These are phyloP conservation scores for Schizaphis graminum DNA, from an alignment of 2,888 invertebrate species.

Conservation along the genomic window DNA sequence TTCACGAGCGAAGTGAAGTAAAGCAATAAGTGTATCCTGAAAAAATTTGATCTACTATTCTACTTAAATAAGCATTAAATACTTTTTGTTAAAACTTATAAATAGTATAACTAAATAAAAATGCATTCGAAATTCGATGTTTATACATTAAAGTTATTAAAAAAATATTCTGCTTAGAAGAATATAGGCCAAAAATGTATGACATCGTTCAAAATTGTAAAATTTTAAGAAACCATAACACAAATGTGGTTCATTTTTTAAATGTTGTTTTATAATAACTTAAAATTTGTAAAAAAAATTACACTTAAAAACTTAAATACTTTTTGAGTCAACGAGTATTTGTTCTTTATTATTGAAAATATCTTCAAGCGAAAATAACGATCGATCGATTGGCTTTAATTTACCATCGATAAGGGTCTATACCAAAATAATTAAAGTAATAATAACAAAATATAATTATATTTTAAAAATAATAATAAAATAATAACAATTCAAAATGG, in stretches of 20 bases:
- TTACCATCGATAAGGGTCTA: too few relatives aligned
- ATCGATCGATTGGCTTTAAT: too few relatives aligned
- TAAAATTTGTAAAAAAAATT: background rate
- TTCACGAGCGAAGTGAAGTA: background rate
- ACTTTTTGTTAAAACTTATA: background rate
- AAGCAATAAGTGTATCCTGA: background rate
- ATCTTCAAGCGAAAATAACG: too few relatives aligned
- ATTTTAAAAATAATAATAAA: too few relatives aligned
- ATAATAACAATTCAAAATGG: too few relatives aligned
- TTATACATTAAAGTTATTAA: background rate
- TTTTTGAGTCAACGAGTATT: too few relatives aligned
- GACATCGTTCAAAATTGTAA: background rate
- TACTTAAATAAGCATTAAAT: background rate
- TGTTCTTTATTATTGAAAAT: too few relatives aligned
- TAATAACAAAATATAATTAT: too few relatives aligned
- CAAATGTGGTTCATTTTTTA: background rate
- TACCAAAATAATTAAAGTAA: too few relatives aligned
- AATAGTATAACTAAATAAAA: background rate
- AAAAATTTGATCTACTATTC: background rate
- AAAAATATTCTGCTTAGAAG: background rate
- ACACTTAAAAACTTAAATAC: background rate
- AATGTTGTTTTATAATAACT: background rate
- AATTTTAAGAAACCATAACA: background rate
- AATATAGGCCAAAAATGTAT: background rate
- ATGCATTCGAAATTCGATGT: background rate